Percentiles rank a stretch among this genome's conserved stretches.
Conservation (phyloP, 1,140 invertebrate genomes). For the Drosophila athabasca region DNA sequence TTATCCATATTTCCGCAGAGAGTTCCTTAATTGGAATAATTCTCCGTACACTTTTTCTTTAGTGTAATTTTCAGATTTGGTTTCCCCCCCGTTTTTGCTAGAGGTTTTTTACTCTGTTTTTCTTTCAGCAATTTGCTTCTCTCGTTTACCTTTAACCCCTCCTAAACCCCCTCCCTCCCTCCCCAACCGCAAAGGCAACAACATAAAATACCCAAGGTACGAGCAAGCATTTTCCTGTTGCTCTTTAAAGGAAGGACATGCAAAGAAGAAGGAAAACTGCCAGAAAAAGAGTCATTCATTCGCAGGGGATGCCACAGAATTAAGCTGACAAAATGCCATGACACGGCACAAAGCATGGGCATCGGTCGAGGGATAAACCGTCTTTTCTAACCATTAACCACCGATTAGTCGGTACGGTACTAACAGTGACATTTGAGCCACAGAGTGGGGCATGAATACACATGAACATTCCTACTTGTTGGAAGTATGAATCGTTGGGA, state of each 20-base stretch:
- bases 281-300: constrained; percentile 49
- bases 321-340: constrained; percentile 62
- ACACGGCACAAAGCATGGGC: constrained; percentile 47
- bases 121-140: constrained; percentile 23
- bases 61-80: constrained; percentile 25
- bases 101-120: constrained; percentile 33
- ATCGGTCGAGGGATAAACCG: constrained; percentile 15
- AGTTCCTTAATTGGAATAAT: constrained; percentile 64
- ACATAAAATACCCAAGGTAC: constrained; percentile 12
- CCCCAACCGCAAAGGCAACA: constrained; percentile 20
- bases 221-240: constrained; percentile 2
- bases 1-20: constrained; percentile 32
- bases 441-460: too few relatives aligned
- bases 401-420: not conserved
- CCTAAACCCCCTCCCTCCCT: too few relatives aligned
- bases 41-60: constrained; percentile 13
- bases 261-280: constrained; percentile 26
- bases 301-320: constrained; percentile 29
- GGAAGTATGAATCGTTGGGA: too few relatives aligned
- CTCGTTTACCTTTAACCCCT: constrained; percentile 46
- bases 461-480: too few relatives aligned
- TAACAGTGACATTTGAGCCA: not conserved
- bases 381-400: too few relatives aligned
- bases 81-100: constrained; percentile 15
- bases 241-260: not conserved